Evolutionary conservation across 2,888 invertebrate genomes (phyloP).

Genomic region (Dromius quadrimaculatus): DNA sequence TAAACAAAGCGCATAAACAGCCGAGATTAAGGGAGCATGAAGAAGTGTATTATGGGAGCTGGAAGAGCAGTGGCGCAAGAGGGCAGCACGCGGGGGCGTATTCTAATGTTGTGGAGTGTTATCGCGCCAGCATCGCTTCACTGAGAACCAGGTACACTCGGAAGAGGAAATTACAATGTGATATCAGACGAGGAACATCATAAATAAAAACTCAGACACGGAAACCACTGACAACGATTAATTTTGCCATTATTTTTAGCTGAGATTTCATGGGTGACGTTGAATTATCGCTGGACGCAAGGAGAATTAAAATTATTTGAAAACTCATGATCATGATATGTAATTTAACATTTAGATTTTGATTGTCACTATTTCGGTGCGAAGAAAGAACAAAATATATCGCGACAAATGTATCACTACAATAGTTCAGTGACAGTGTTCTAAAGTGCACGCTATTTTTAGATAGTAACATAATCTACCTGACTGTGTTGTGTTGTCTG

Average conservation of each 20-base stretch:
- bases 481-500: constrained; percentile 12
- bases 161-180: constrained; percentile 44
- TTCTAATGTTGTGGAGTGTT: constrained; percentile 35
- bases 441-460: constrained; percentile 43
- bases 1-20: constrained; percentile 49
- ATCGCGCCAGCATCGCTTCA: constrained; percentile 27
- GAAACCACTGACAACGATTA: constrained; percentile 43
- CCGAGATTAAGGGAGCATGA: constrained; percentile 43
- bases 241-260: constrained; percentile 39
- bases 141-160: constrained; percentile 37
- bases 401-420: constrained; percentile 48
- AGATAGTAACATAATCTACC: constrained; percentile 36
- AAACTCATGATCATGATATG: background rate
- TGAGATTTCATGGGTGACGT: background rate
- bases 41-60: constrained; percentile 46
- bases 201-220: constrained; percentile 44
- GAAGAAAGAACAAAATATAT: constrained; percentile 38
- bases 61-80: constrained; percentile 27
- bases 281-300: constrained; percentile 2
- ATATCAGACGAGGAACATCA: constrained; percentile 40
- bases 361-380: constrained; percentile 31
- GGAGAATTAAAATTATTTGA: constrained; percentile 10
- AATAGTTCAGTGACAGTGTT: constrained; percentile 39
- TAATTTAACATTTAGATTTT: constrained; percentile 9
- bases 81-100: constrained; percentile 33